phyloP scores from a whole-genome alignment of 1,140 invertebrate species.

The Radopholus similis region DNA sequence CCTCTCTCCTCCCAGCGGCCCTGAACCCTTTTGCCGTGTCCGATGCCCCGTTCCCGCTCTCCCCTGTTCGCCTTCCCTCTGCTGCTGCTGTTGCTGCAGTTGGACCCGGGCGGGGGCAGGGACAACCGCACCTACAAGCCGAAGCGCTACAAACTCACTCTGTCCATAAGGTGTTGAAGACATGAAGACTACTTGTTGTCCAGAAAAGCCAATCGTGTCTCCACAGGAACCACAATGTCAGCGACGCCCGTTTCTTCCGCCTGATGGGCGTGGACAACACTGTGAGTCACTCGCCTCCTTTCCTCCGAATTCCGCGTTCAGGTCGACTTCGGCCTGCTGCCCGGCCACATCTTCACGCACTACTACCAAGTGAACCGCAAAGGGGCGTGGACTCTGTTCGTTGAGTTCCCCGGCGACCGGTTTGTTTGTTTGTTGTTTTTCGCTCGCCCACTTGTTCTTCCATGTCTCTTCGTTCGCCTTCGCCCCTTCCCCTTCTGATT shows the following conservation, averaged over 20 bases:
- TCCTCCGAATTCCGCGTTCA: not conserved
- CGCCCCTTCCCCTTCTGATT: no score
- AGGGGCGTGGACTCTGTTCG: slow-evolving; percentile 58
- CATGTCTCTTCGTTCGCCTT: no score
- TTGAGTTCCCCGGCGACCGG: slow-evolving; percentile 54
- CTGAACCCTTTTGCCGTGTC: not conserved
- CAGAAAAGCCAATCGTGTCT: not conserved
- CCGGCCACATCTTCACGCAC: slow-evolving; percentile 58
- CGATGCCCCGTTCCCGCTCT: no score
- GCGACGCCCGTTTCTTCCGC: slow-evolving; percentile 56
- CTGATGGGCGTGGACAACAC: slow-evolving; percentile 57
- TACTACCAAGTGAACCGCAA: slow-evolving; percentile 58
- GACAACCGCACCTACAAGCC: slow-evolving; percentile 25
- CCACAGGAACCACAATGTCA: slow-evolving; percentile 56
- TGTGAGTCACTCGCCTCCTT: slow-evolving; percentile 21
- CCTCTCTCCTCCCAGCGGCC: not conserved
- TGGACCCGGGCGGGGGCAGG: not conserved
- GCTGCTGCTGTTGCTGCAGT: not conserved
- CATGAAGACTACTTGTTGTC: not conserved
- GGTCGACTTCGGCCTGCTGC: slow-evolving; percentile 48
- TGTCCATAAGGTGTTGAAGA: slow-evolving; percentile 31
- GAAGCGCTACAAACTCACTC: slow-evolving; percentile 25
- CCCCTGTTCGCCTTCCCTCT: not conserved
- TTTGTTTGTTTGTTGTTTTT: not conserved
- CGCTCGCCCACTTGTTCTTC: no score